A percentile compares a stretch with the other conserved stretches of the same genome.
Evolutionary conservation across 2,113 vertebrate species (phyloP).

Genomic region (Phoxinus phoxinus): DNA sequence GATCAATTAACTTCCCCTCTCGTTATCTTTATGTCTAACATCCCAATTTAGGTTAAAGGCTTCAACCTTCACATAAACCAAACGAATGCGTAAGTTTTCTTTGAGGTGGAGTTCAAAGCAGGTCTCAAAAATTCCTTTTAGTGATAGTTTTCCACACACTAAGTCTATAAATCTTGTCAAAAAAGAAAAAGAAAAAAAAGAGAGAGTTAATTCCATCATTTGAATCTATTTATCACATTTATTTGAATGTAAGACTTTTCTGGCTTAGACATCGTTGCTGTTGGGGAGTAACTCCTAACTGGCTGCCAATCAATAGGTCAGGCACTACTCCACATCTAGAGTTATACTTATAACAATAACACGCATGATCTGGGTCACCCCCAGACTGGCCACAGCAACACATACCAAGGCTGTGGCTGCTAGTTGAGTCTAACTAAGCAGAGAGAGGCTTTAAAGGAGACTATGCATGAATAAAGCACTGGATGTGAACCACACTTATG

Average conservation of each 20-base stretch:
- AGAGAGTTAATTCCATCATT: neutral
- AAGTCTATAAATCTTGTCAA: neutral
- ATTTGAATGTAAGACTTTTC: neutral
- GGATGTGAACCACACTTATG: neutral
- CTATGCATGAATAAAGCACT: conserved; percentile 9
- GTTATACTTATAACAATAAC: neutral
- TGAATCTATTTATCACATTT: neutral
- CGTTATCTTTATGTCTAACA: neutral
- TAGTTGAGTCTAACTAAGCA: neutral
- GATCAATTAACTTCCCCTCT: neutral
- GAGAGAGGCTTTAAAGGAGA: conserved; percentile 2
- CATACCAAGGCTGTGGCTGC: neutral
- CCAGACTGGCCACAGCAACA: conserved; percentile 12
- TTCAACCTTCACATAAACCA: neutral
- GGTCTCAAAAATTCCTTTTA: neutral
- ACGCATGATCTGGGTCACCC: neutral
- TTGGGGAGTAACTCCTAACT: neutral
- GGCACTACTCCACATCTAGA: neutral
- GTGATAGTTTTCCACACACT: neutral
- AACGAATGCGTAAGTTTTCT: neutral
- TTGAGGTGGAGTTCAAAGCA: neutral
- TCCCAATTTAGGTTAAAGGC: neutral
- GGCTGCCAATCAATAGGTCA: conserved; percentile 2
- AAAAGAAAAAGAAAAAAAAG: neutral
- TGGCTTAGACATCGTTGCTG: neutral